Conservation (phyloP, 1,140 invertebrate species). For the Calephelis nemesis region DNA sequence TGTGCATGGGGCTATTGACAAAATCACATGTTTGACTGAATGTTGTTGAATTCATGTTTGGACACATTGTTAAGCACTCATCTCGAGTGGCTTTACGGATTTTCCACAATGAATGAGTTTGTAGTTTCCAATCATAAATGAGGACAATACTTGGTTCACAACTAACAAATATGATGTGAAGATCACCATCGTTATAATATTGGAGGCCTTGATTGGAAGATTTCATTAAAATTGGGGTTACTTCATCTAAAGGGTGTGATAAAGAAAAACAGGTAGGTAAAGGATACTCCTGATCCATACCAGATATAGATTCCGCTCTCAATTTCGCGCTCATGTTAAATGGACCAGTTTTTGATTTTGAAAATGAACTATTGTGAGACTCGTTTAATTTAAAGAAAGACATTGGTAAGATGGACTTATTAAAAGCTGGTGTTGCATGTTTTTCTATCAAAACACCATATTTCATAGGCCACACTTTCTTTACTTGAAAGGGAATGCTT, state of each 20-base stretch:
- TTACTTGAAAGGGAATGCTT: slow-evolving; percentile 91
- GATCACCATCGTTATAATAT: slow-evolving; percentile 74
- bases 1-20: slow-evolving; percentile 57
- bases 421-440: slow-evolving; percentile 65
- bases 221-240: slow-evolving; percentile 90
- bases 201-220: slow-evolving; percentile 77
- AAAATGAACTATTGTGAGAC: slow-evolving; percentile 59
- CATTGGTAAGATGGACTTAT: slow-evolving; percentile 56
- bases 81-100: slow-evolving; percentile 87
- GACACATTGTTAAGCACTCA: slow-evolving; percentile 83
- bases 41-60: slow-evolving; percentile 71
- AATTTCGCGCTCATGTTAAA: slow-evolving; percentile 65
- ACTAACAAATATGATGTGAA: slow-evolving; percentile 78
- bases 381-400: slow-evolving; percentile 62
- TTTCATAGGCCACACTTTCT: slow-evolving; percentile 86
- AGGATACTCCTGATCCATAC: slow-evolving; percentile 59
- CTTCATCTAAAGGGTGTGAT: slow-evolving; percentile 93
- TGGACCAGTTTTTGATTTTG: slow-evolving; percentile 46
- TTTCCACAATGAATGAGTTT: slow-evolving; percentile 90
- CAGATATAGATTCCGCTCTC: slow-evolving; percentile 58
- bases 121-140: slow-evolving; percentile 87
- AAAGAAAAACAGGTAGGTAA: slow-evolving; percentile 89
- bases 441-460: slow-evolving; percentile 90
- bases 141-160: slow-evolving; percentile 81
- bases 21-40: slow-evolving; percentile 77